phyloP scores from a whole-genome alignment of 2,113 vertebrate genomes.

The Piprites chloris region DNA sequence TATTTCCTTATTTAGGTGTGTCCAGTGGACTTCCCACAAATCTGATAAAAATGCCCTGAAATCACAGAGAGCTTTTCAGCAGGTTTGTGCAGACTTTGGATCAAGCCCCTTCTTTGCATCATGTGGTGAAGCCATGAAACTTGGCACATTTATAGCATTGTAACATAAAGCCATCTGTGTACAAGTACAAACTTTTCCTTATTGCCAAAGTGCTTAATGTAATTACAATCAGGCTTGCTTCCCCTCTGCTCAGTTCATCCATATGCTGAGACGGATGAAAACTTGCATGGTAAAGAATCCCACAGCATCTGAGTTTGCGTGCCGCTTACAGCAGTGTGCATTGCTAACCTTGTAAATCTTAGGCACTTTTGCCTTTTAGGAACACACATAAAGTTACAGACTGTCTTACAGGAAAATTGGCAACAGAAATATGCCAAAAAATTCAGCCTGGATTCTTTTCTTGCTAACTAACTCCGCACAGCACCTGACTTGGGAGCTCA shows the following conservation, averaged over 20 bases:
- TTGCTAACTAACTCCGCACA: background rate
- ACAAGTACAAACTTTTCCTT: slow-evolving; percentile 57
- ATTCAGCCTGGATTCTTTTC: background rate
- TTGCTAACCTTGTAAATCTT: slow-evolving; percentile 43
- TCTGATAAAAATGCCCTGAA: background rate
- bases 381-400: background rate
- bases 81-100: background rate
- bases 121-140: slow-evolving; percentile 21
- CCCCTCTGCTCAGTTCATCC: slow-evolving; percentile 41
- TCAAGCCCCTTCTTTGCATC: background rate
- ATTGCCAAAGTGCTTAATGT: slow-evolving; percentile 58
- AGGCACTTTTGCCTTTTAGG: background rate
- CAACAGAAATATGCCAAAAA: slow-evolving; percentile 31
- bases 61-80: background rate
- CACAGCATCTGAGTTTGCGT: slow-evolving; percentile 39
- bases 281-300: slow-evolving; percentile 52
- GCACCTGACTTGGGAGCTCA: background rate
- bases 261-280: slow-evolving; percentile 44
- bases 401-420: background rate
- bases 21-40: background rate
- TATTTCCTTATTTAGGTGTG: background rate
- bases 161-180: slow-evolving; percentile 62
- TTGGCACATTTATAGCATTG: slow-evolving; percentile 55
- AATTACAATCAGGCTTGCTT: slow-evolving; percentile 67
- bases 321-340: slow-evolving; percentile 23